Base-by-base conservation (phyloP, 2,888 invertebrate genomes). In the Parochlus steinenii region DNA sequence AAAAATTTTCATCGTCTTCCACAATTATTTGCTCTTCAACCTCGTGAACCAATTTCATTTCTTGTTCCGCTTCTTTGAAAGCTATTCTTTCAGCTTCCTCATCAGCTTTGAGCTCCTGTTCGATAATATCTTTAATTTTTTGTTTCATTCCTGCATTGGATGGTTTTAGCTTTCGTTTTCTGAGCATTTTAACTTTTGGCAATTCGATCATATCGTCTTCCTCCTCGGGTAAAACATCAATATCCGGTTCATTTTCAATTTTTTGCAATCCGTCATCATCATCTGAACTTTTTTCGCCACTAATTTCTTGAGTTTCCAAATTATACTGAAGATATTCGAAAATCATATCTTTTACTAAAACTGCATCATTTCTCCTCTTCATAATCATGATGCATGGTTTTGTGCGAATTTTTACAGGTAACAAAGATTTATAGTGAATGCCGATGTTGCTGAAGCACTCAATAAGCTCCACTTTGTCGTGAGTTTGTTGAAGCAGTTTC, bases 371-470 rank as follows among this genome's bases (percentile, higher is more conserved):
- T 50, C 68, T 72, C 46, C 74, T 66, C 54, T 74, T 76, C 46
- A 89, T 62, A 46, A 87, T 76, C 43, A 78, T 82, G 41, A 89
- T 64, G 31, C 77, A 74, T 2, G 86, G 83, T 52, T 78, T 83
- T 2, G 79, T 82, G 60, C 76, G 80, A 20, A 87, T 76, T 60
- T 67, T 74, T 7, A 86, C 64, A 0, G 85, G 85, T 5, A 85
- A 74, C 40, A 85, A 61, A 12, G 74, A 62, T 47, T 76, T 72
- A 50, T 85, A 82, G 53, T 82, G 80, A 44, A 87, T 68, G 20
- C 74, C 67, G 38, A 89, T 71, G 48, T 81, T 81, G 39, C 77
- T 78, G 54, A 86, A 89, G 34, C 82, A 77, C 46, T 87, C 82
- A 12, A 87, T 65, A 34, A 71, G 71, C 47, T 82, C 79, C 38